Evolutionary conservation across 2,113 vertebrate genomes (phyloP).

Genomic region (Talpa occidentalis): DNA sequence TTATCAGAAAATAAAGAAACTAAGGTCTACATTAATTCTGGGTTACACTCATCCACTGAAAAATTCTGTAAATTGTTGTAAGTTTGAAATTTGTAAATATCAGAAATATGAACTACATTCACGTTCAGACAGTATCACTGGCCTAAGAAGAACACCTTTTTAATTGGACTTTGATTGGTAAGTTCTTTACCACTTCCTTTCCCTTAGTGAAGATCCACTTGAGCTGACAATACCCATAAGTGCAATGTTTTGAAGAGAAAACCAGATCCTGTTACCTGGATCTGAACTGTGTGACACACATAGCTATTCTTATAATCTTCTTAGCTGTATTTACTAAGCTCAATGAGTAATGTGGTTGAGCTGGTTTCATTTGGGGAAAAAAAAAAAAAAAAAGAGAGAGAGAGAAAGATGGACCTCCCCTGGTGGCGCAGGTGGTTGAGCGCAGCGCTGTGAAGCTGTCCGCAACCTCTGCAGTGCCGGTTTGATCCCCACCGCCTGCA

Average conservation of each 20-base stretch:
- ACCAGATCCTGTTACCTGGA: slow-evolving; percentile 33
- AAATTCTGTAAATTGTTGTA: background rate
- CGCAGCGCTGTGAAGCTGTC: too few species aligned
- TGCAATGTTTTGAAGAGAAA: slow-evolving; percentile 69
- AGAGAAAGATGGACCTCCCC: too few species aligned
- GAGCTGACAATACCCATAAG: slow-evolving; percentile 65
- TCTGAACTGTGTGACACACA: background rate
- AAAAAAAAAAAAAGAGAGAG: too few species aligned
- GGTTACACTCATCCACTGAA: background rate
- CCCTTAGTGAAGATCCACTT: slow-evolving; percentile 56
- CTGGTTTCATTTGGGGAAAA: background rate
- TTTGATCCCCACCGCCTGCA: too few species aligned
- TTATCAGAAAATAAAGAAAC: background rate
- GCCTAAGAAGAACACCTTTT: slow-evolving; percentile 33
- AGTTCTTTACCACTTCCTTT: slow-evolving; percentile 65
- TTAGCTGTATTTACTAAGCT: background rate
- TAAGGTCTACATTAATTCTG: background rate
- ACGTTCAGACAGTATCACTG: background rate
- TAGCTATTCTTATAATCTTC: slow-evolving; percentile 49
- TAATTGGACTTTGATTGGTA: slow-evolving; percentile 69
- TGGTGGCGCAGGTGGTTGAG: too few species aligned
- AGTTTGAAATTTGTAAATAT: slow-evolving; percentile 61
- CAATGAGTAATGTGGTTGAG: background rate
- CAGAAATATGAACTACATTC: slow-evolving; percentile 25
- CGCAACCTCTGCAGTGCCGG: too few species aligned